A percentile compares a stretch with the other conserved stretches of the same genome.
phyloP scores from a whole-genome alignment of 2,797 vertebrate species.

The Halcyon chelicuti region DNA sequence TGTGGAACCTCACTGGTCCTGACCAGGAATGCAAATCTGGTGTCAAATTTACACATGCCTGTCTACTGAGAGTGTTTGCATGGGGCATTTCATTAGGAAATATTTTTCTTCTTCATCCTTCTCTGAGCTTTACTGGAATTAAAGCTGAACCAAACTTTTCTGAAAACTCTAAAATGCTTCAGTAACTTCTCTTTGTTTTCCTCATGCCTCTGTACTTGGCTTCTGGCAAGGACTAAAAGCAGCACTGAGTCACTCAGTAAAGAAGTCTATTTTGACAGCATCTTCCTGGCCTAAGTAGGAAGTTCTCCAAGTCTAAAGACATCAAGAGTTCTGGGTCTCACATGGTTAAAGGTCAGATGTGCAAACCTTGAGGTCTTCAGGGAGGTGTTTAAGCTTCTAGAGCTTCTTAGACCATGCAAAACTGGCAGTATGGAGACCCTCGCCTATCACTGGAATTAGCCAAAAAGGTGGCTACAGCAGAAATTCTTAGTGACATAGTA shows the following conservation, averaged over 20 bases:
- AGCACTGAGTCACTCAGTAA: constrained; percentile 58
- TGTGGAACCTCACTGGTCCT: background rate
- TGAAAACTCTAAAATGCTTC: constrained; percentile 65
- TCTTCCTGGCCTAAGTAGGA: constrained; percentile 15
- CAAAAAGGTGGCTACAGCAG: background rate
- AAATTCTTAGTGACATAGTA: background rate
- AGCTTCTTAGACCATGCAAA: background rate
- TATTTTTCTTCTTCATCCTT: constrained; percentile 37
- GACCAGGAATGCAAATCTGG: background rate
- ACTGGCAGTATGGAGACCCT: background rate
- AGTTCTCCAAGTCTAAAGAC: constrained; percentile 34
- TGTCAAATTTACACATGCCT: background rate
- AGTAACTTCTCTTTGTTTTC: constrained; percentile 65
- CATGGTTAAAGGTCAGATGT: constrained; percentile 35
- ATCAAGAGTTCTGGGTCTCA: background rate
- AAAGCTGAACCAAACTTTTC: constrained; percentile 58
- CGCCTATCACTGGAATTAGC: background rate
- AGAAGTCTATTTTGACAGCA: constrained; percentile 66
- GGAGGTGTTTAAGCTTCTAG: background rate
- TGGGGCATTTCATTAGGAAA: constrained; percentile 38
- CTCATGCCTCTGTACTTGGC: constrained; percentile 57
- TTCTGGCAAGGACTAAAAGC: constrained; percentile 61
- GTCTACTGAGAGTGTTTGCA: constrained; percentile 11
- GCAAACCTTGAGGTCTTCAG: background rate
- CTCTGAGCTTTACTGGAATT: constrained; percentile 52